A percentile compares a stretch with the other conserved stretches of the same genome.
Evolutionary conservation across 1,140 invertebrate species (phyloP).

Genomic region (Lordiphosa collinella): DNA sequence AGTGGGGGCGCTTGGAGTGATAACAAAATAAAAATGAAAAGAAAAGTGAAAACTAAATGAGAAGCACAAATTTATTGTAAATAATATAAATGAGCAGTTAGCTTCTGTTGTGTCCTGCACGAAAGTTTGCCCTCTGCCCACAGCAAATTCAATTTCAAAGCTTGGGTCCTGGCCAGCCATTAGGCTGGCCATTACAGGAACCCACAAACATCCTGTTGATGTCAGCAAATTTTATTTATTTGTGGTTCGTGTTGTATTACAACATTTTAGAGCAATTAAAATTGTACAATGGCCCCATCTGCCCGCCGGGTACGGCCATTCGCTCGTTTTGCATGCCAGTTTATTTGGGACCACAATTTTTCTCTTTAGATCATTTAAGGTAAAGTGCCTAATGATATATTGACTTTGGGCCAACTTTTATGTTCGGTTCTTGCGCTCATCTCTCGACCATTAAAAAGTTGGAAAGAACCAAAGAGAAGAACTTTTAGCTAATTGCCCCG

Average conservation of each 20-base stretch:
- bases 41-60: slow-evolving; percentile 72
- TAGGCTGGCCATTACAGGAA: slow-evolving; percentile 64
- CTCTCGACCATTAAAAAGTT: slow-evolving; percentile 1
- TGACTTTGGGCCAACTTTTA: slow-evolving; percentile 42
- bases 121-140: slow-evolving; percentile 9
- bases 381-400: slow-evolving; percentile 70
- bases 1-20: slow-evolving; percentile 6
- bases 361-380: slow-evolving; percentile 56
- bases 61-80: slow-evolving; percentile 49
- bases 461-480: not conserved
- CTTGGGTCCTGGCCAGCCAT: slow-evolving; percentile 40
- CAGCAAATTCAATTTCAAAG: slow-evolving; percentile 21
- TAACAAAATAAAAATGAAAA: slow-evolving; percentile 18
- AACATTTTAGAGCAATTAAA: slow-evolving; percentile 75
- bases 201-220: slow-evolving; percentile 75
- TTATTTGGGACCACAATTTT: slow-evolving; percentile 50
- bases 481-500: slow-evolving; percentile 22
- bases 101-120: slow-evolving; percentile 4
- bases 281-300: slow-evolving; percentile 58
- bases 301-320: not conserved
- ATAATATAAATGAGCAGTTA: slow-evolving; percentile 41
- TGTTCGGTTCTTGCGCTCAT: slow-evolving; percentile 1
- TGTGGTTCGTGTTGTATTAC: slow-evolving; percentile 76
- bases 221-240: slow-evolving; percentile 78
- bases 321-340: slow-evolving; percentile 33